These are phyloP conservation scores for Lasioglossum villosulum DNA, from an alignment of 2,888 invertebrate species.

Conservation along the genomic window DNA sequence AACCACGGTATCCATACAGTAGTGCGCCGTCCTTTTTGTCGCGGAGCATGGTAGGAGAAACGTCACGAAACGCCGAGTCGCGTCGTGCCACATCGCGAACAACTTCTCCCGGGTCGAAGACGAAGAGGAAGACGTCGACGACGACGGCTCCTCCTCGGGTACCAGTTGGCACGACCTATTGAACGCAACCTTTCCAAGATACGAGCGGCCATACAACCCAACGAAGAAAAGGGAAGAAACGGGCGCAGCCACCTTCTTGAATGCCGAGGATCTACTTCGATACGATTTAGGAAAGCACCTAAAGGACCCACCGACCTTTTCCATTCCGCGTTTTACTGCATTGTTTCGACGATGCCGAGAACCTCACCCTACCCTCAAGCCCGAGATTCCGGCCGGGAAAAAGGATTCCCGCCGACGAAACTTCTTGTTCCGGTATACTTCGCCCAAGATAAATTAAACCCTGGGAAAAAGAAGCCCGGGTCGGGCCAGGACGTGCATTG, in stretches of 20 bases:
- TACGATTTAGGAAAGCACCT: constrained; percentile 57
- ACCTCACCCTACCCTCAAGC: not conserved
- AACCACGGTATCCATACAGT: not conserved
- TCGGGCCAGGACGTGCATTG: not conserved
- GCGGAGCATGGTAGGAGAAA: not conserved
- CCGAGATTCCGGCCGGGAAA: constrained; percentile 15
- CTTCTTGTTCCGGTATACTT: constrained; percentile 22
- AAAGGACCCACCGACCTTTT: constrained; percentile 47
- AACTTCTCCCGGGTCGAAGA: constrained; percentile 22
- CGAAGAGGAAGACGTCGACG: constrained; percentile 52
- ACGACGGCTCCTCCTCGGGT: constrained; percentile 55
- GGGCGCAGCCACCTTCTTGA: constrained; percentile 50
- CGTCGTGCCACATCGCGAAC: constrained; percentile 39
- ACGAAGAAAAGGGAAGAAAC: constrained; percentile 41
- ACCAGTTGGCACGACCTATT: constrained; percentile 72
- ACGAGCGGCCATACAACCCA: constrained; percentile 52
- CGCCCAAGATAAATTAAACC: constrained; percentile 27
- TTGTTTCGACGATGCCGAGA: constrained; percentile 23
- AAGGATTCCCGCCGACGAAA: constrained; percentile 18
- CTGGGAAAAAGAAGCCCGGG: not conserved
- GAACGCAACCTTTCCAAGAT: constrained; percentile 67
- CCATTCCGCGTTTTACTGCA: constrained; percentile 35
- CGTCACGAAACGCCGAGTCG: constrained; percentile 54
- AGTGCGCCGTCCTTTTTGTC: not conserved
- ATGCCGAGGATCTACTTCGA: constrained; percentile 57